Conservation (phyloP, 2,888 invertebrate genomes). For the Tenodera sinensis region DNA sequence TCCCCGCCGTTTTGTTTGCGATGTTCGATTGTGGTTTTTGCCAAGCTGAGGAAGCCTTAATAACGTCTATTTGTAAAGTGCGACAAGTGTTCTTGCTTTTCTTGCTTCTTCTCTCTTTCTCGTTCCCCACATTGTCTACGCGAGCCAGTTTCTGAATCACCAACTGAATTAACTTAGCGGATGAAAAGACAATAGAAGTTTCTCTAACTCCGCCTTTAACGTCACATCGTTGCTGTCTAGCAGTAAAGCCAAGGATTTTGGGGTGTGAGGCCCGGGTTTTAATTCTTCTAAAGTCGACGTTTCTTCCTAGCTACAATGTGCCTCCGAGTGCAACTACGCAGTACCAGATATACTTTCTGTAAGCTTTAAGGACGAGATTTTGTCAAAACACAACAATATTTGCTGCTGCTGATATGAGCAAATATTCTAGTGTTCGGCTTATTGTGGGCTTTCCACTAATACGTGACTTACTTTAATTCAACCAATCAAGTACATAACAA, state of each 20-base stretch:
- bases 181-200: neutral
- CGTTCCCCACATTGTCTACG: neutral
- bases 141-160: neutral
- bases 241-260: neutral
- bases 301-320: too few relatives aligned
- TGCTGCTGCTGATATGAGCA: too few relatives aligned
- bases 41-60: neutral
- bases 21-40: slow-evolving; percentile 2
- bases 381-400: too few relatives aligned
- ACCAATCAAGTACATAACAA: too few relatives aligned
- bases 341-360: too few relatives aligned
- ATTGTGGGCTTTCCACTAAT: too few relatives aligned
- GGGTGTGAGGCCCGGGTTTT: neutral
- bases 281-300: neutral
- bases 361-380: too few relatives aligned
- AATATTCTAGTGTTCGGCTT: too few relatives aligned
- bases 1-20: neutral
- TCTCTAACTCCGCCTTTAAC: neutral
- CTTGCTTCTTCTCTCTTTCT: neutral
- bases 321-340: too few relatives aligned
- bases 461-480: too few relatives aligned
- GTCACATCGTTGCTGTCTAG: neutral
- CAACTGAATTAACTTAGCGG: neutral
- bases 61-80: neutral
- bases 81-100: neutral